phyloP scores from a whole-genome alignment of 2,797 vertebrate species.

The Choloepus didactylus region DNA sequence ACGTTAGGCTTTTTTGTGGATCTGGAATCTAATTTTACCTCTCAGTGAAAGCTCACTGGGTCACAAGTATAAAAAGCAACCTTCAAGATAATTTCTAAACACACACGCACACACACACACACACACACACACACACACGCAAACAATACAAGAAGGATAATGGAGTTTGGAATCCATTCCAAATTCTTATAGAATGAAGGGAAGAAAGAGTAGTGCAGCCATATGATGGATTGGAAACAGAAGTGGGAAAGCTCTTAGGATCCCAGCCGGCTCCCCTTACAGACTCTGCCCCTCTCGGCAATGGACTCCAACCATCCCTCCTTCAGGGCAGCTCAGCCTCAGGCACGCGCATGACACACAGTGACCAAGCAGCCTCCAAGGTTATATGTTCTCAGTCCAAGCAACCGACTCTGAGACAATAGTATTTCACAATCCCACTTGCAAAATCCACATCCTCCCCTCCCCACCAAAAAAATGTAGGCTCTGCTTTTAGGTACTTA shows the following conservation, averaged over 20 bases:
- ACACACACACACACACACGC: accelerated
- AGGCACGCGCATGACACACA: accelerated
- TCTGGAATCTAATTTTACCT: background rate
- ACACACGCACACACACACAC: too few species aligned
- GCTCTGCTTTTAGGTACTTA: background rate
- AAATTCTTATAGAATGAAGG: background rate
- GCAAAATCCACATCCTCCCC: too few species aligned
- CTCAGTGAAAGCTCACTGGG: background rate
- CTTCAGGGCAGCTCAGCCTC: background rate
- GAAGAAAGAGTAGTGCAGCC: background rate
- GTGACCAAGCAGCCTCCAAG: background rate
- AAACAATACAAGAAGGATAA: background rate
- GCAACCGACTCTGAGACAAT: background rate
- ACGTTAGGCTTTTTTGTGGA: background rate
- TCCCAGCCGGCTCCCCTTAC: background rate
- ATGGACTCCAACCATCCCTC: too few species aligned
- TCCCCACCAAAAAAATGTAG: accelerated
- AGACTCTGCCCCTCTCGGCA: background rate
- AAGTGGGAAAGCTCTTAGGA: background rate
- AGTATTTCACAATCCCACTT: background rate
- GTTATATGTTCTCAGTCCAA: accelerated
- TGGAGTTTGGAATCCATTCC: too few species aligned
- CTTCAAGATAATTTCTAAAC: background rate
- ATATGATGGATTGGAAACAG: background rate
- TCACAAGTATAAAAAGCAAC: background rate